Evolutionary conservation across 2,888 invertebrate genomes (phyloP), one percentile per base, ranked within the genome.

Genomic region (Ormyrus nitidulus): DNA sequence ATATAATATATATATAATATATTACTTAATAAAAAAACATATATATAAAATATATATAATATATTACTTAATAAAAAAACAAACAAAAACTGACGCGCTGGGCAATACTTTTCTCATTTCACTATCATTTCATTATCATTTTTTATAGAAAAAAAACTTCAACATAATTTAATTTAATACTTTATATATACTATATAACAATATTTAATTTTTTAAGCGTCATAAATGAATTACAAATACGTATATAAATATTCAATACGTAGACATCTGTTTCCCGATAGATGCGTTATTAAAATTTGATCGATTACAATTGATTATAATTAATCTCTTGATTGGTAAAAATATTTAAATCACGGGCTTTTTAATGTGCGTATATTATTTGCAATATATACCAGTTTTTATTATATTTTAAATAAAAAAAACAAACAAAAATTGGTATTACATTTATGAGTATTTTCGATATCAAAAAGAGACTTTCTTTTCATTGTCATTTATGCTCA

Each of bases 401-500:
- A 73, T 65, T 56, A 73, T 58, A 79, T 11, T 74, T 62, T 69
- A 19, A 69, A 62, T 48, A 34, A 62, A 34, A 19, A 34, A 79
- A 71, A 76, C 19, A 48, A 62, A 65, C 65, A 51, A 11, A 71
- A 65, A 49, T 61, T 34, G 9, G 2, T 66, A 61, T 66, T 19
- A 66, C 65, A 66, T 34, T 34, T 61, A 71, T 66, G 59, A 34
- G 8, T 66, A 62, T 54, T 44, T 66, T 71, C 6, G 19, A 68
- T 72, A 72, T 74, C 51, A 70, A 79, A 72, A 80, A 62, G 61
- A 66, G 76, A 79, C 70, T 74, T 76, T 76, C 44, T 64, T 53
- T 13, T 10, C 53, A 59, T 68, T 49, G 44, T 19, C 46, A 51
- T 72, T 72, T 34, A 34, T 34, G 34, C 10, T 49, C 19, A 64